Conservation (phyloP, 2,113 vertebrate species). For the Condylura cristata region DNA sequence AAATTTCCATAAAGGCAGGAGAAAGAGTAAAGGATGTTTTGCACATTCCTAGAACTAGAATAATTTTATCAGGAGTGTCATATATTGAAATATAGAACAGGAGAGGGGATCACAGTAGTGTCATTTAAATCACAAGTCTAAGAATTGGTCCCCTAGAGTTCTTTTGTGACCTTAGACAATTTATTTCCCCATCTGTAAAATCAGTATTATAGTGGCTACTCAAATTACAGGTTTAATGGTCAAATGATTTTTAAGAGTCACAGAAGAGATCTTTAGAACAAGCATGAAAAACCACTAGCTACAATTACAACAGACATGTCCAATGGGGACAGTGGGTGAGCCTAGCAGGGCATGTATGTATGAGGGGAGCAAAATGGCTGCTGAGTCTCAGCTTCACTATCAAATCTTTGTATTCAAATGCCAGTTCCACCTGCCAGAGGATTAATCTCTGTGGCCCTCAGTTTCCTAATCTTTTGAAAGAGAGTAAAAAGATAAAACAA, state of each 20-base stretch:
- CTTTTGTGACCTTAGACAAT: not conserved
- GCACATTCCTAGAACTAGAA: constrained; percentile 2
- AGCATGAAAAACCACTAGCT: not conserved
- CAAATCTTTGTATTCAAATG: not conserved
- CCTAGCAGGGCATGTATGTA: not conserved
- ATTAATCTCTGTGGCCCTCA: not conserved
- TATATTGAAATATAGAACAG: not conserved
- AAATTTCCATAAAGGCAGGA: not conserved
- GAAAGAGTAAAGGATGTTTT: not conserved
- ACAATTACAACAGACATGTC: not conserved
- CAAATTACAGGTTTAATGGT: not conserved
- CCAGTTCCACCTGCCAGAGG: not conserved
- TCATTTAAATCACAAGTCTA: not conserved
- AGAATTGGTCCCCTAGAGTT: not conserved
- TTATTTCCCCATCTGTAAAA: not conserved
- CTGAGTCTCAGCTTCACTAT: not conserved
- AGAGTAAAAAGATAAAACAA: not conserved
- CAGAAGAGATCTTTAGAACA: not conserved
- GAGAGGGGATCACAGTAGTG: not conserved
- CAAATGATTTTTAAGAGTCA: not conserved
- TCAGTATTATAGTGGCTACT: not conserved
- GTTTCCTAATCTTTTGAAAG: constrained; percentile 14
- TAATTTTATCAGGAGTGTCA: not conserved
- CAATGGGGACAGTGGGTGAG: not conserved
- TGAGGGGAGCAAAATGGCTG: not conserved